Evolutionary conservation across 2,888 invertebrate species (phyloP).

Genomic region (Drosophila percnosoma): DNA sequence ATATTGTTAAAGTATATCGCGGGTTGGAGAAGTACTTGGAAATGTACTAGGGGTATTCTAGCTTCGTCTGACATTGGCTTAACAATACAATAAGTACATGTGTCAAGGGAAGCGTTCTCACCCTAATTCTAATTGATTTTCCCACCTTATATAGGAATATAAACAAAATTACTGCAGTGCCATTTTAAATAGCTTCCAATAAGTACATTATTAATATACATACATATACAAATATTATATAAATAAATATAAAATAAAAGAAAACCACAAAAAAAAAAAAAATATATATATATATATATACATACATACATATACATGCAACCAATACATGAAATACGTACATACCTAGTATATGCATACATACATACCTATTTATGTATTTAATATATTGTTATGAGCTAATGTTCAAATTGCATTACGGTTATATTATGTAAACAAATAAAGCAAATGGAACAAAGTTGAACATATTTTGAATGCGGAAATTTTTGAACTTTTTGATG

Average conservation of each 20-base stretch:
- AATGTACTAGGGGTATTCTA: slow-evolving; percentile 42
- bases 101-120: slow-evolving; percentile 36
- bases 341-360: slow-evolving; percentile 50
- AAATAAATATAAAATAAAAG: not conserved
- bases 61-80: slow-evolving; percentile 41
- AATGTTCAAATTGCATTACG: slow-evolving; percentile 75
- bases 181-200: slow-evolving; percentile 83
- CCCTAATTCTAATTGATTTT: slow-evolving; percentile 82
- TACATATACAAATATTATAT: slow-evolving; percentile 29
- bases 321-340: slow-evolving; percentile 56
- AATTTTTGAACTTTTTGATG: slow-evolving; percentile 73
- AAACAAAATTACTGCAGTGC: slow-evolving; percentile 83
- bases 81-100: slow-evolving; percentile 6
- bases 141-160: slow-evolving; percentile 83
- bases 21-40: slow-evolving; percentile 33
- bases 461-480: slow-evolving; percentile 72
- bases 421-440: slow-evolving; percentile 54
- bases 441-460: slow-evolving; percentile 75
- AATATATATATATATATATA: slow-evolving; percentile 17
- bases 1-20: slow-evolving; percentile 47
- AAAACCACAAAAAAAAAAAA: not conserved
- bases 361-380: slow-evolving; percentile 66
- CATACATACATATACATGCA: slow-evolving; percentile 29
- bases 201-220: slow-evolving; percentile 60
- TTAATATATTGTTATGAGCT: slow-evolving; percentile 74